These are phyloP conservation scores for Cyclargus thomasi DNA, from an alignment of 1,140 invertebrate genomes.

Conservation along the genomic window DNA sequence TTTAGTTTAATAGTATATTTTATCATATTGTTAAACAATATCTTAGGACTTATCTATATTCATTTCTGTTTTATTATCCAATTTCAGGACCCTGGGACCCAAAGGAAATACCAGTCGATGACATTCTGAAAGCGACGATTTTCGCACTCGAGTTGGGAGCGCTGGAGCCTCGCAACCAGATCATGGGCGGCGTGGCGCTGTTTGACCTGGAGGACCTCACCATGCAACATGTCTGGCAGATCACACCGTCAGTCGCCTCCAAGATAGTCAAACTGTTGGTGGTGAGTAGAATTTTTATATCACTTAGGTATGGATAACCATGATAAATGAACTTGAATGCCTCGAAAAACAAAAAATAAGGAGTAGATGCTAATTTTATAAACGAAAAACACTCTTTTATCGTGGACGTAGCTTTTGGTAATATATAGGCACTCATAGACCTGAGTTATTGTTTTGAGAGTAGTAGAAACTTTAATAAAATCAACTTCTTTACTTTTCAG, in stretches of 20 bases:
- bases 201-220: conserved; percentile 83
- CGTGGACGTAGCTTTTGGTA: too few relatives aligned
- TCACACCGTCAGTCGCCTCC: conserved; percentile 81
- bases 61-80: neutral
- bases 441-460: too few relatives aligned
- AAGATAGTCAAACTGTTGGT: conserved; percentile 80
- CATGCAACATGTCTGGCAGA: conserved; percentile 81
- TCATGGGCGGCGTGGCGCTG: conserved; percentile 83
- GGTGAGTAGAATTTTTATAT: conserved; percentile 60
- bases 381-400: too few relatives aligned
- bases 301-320: neutral
- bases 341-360: too few relatives aligned
- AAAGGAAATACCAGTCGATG: conserved; percentile 78
- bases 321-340: too few relatives aligned
- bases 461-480: neutral
- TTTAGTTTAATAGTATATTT: too few relatives aligned
- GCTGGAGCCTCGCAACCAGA: conserved; percentile 82
- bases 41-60: neutral
- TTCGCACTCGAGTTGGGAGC: conserved; percentile 82
- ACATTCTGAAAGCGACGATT: conserved; percentile 84
- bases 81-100: conserved; percentile 83
- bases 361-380: too few relatives aligned
- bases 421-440: too few relatives aligned
- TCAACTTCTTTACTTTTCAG: conserved; percentile 50
- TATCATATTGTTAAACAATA: too few relatives aligned